Base-by-base conservation (phyloP, 2,888 invertebrate genomes). In the Drosophila nr. perissopoda region DNA sequence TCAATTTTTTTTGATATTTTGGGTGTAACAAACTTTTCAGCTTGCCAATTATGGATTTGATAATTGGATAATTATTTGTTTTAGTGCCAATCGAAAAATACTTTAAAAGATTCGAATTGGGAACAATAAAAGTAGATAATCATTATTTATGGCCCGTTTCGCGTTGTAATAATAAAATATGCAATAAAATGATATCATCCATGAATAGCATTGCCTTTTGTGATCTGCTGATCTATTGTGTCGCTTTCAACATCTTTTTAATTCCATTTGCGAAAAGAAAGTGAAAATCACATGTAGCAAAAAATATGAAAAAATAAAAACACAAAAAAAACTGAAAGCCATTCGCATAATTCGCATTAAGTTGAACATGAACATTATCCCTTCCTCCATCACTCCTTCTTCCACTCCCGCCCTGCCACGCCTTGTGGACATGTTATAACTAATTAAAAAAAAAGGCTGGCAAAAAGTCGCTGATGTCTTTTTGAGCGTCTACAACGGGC, bases 261-360 rank as follows among this genome's bases (percentile, higher is more conserved):
- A 75, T 64, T 79, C 53, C 70, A 79, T 64, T 79, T 61, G 76
- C 48, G 11, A 57, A 76, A 76, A 70, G 76, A 76, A 76, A 76
- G 81, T 65, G 58, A 70, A 76, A 58, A 70, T 42, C 49, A 21
- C 34, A 36, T 21, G 46, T 42, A 25, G 29, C 38, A 49, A 56
- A 71, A 59, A 40, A 49, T 18, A 33, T 10, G 21, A 11, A 33
- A 18, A 27, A 21, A 21, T 16, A n/a, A 5, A 34, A 0, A 18
- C 11, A 25, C 27, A 18, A 16, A 16, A 36, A 36, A 18, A 46
- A 34, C 48, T n/a, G 31, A 42, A 48, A 76, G 42, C 36, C 48
- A 46, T 16, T 33, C 49, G 33, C 34, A 70, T 42, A 56, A 69
- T 57, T 58, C 51, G n/a, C 48, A 58, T 42, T 46, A 59, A 58